These are phyloP conservation scores for Prenolepis imparis DNA, from an alignment of 2,888 invertebrate genomes.

Conservation along the genomic window DNA sequence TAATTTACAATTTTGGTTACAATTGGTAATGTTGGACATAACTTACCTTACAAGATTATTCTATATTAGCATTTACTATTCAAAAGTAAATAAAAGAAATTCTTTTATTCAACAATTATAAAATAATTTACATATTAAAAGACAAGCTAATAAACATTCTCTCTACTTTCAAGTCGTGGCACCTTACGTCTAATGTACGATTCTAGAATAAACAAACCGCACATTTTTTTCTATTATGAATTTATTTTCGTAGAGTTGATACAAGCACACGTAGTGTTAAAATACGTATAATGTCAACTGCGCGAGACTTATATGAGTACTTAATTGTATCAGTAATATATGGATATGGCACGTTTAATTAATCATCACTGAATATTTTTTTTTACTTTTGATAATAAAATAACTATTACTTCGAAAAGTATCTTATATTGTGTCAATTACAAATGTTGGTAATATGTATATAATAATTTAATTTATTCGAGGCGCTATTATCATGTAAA, in stretches of 20 bases:
- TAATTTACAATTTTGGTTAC: conserved; percentile 5
- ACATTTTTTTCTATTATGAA: conserved; percentile 74
- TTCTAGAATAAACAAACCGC: conserved; percentile 75
- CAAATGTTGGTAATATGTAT: conserved; percentile 18
- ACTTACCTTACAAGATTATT: conserved; percentile 46
- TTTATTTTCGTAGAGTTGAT: conserved; percentile 82
- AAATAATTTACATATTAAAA: background rate
- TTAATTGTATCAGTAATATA: conserved; percentile 69
- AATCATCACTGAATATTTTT: conserved; percentile 31
- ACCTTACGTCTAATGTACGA: conserved; percentile 44
- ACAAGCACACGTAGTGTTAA: conserved; percentile 80
- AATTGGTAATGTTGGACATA: background rate
- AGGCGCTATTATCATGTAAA: background rate
- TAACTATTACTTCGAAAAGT: conserved; percentile 13
- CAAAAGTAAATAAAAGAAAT: background rate
- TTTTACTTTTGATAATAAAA: conserved; percentile 11
- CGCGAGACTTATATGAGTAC: conserved; percentile 67
- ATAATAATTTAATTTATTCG: background rate
- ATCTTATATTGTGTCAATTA: conserved; percentile 24
- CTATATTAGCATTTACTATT: background rate
- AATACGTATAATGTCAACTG: conserved; percentile 75
- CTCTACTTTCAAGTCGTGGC: background rate
- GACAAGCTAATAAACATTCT: background rate
- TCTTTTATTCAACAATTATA: conserved; percentile 17
- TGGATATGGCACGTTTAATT: conserved; percentile 67